Evolutionary conservation across 2,797 vertebrate species (phyloP).

Genomic region (Cacajao melanocephalus): DNA sequence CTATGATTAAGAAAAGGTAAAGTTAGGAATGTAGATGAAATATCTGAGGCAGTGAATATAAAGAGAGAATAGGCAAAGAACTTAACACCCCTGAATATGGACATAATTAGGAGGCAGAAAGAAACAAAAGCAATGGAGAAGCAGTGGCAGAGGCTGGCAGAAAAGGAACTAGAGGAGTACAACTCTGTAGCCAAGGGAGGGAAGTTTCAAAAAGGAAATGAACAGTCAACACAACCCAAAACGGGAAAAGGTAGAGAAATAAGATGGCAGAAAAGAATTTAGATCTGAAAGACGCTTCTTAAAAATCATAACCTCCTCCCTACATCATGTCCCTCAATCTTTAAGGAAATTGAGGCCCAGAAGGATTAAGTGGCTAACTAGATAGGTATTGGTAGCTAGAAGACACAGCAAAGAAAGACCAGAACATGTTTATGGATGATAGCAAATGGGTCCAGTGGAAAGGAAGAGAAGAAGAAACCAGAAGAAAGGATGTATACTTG

Average conservation of each 20-base stretch:
- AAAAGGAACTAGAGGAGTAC: conserved; percentile 43
- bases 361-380: background rate
- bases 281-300: conserved; percentile 4
- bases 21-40: background rate
- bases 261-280: conserved; percentile 40
- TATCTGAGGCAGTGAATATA: background rate
- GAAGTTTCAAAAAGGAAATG: conserved; percentile 57
- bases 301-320: conserved; percentile 34
- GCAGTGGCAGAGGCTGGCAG: background rate
- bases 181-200: conserved; percentile 27
- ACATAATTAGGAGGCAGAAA: background rate
- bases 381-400: background rate
- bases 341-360: background rate
- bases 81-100: background rate
- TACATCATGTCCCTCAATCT: background rate
- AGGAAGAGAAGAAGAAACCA: background rate
- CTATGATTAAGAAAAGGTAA: background rate
- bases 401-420: background rate
- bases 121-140: conserved; percentile 31
- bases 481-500: background rate
- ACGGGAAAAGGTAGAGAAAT: background rate
- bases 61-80: background rate
- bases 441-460: background rate
- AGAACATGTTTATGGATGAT: background rate
- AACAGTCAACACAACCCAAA: conserved; percentile 26